Percentiles rank a stretch among this genome's conserved stretches.
Conservation (phyloP, 2,797 vertebrate genomes). For the Silurus aristotelis region DNA sequence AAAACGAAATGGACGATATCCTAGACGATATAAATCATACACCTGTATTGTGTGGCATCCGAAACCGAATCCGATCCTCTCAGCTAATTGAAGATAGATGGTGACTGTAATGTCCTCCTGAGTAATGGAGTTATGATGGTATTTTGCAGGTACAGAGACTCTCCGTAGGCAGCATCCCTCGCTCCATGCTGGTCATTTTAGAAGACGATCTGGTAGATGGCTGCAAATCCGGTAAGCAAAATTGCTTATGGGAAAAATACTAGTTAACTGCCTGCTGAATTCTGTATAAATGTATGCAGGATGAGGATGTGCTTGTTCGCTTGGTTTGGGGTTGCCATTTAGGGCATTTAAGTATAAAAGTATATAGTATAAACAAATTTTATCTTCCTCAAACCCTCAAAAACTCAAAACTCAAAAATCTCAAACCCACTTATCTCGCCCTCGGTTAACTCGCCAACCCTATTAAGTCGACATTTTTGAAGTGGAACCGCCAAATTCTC, state of each 20-base stretch:
- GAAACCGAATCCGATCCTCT: background rate
- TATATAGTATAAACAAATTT: too few relatives aligned
- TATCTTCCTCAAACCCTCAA: too few relatives aligned
- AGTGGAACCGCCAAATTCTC: too few relatives aligned
- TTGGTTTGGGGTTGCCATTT: background rate
- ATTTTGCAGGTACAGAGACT: slow-evolving; percentile 86
- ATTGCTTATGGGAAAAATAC: background rate
- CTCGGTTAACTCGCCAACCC: too few relatives aligned
- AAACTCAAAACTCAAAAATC: too few relatives aligned
- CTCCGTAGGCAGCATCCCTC: slow-evolving; percentile 92
- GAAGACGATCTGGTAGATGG: slow-evolving; percentile 94
- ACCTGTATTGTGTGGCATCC: background rate
- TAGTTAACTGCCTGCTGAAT: background rate
- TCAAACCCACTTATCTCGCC: too few relatives aligned
- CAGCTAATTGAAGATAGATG: too few relatives aligned
- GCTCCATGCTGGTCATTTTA: slow-evolving; percentile 89
- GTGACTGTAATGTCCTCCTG: background rate
- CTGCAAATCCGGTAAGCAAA: slow-evolving; percentile 90
- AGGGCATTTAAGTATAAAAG: too few relatives aligned
- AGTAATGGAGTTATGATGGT: background rate
- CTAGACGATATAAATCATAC: too few relatives aligned
- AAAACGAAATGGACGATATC: too few relatives aligned
- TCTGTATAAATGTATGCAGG: background rate
- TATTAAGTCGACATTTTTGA: too few relatives aligned
- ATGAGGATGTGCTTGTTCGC: background rate